Evolutionary conservation across 2,113 vertebrate genomes (phyloP).

Genomic region (Hoplias malabaricus): DNA sequence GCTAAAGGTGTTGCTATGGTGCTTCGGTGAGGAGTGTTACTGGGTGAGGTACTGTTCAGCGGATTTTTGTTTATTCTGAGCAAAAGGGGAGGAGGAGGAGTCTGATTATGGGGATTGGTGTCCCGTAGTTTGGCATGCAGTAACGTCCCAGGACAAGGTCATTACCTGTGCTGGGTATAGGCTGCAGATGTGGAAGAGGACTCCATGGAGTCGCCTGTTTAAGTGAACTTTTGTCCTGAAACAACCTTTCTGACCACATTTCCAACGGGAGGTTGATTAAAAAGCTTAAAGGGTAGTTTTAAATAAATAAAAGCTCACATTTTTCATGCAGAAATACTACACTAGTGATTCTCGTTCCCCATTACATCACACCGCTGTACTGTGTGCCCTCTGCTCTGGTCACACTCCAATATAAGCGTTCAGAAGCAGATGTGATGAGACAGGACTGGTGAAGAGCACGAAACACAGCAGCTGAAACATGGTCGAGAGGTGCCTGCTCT

Average conservation of each 20-base stretch:
- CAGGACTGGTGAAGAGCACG: background rate
- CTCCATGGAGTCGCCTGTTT: no score
- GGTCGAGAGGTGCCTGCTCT: background rate
- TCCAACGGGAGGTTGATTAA: no score
- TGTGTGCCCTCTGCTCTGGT: background rate
- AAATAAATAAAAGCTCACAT: no score
- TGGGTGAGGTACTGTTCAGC: conserved; percentile 55
- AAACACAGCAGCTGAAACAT: background rate
- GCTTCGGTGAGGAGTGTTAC: conserved; percentile 55
- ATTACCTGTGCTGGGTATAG: no score
- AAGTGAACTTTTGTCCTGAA: no score
- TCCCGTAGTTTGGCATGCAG: background rate
- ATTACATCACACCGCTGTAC: background rate
- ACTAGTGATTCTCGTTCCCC: background rate
- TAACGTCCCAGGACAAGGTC: no score
- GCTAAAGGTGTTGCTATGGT: conserved; percentile 34
- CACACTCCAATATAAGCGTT: background rate
- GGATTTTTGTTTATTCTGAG: conserved; percentile 24
- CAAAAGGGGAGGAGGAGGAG: background rate
- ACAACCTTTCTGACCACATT: no score
- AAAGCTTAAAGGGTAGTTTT: no score
- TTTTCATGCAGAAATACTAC: background rate
- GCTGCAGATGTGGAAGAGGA: no score
- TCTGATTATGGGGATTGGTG: background rate
- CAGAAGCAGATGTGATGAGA: background rate